These are phyloP conservation scores for Sinopyrophorus schimmeli DNA, from an alignment of 2,888 invertebrate genomes.

Conservation along the genomic window DNA sequence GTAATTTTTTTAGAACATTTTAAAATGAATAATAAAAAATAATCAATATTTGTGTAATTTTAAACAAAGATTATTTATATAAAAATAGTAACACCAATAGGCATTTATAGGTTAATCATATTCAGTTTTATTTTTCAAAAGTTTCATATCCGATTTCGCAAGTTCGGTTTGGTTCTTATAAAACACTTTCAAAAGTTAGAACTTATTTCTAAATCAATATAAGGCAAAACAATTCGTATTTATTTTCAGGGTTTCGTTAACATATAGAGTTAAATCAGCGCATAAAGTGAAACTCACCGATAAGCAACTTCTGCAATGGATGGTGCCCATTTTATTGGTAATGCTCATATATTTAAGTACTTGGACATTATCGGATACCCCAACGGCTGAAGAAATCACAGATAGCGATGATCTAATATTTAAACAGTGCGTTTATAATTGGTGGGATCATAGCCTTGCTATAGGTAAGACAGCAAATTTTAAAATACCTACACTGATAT, in stretches of 20 bases:
- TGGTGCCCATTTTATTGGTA: slow-evolving; percentile 87
- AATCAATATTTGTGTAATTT: too few species aligned
- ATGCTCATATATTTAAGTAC: slow-evolving; percentile 87
- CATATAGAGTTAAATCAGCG: slow-evolving; percentile 90
- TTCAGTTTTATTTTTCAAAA: too few species aligned
- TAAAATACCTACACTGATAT: too few species aligned
- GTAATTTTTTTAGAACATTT: too few species aligned
- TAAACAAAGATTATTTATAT: too few species aligned
- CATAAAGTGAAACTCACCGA: slow-evolving; percentile 92
- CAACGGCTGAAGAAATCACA: slow-evolving; percentile 76
- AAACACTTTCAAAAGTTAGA: background rate
- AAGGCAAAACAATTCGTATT: too few species aligned
- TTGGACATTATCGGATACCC: slow-evolving; percentile 89
- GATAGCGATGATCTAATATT: slow-evolving; percentile 79
- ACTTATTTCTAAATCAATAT: background rate
- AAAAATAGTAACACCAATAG: too few species aligned
- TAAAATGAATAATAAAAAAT: too few species aligned
- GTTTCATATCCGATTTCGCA: too few species aligned
- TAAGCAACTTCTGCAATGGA: slow-evolving; percentile 89
- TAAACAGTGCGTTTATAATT: slow-evolving; percentile 87
- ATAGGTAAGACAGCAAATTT: slow-evolving; percentile 72
- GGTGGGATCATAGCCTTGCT: slow-evolving; percentile 94
- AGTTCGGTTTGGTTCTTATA: too few species aligned
- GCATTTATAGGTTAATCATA: too few species aligned
- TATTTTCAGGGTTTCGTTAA: slow-evolving; percentile 84